Percentiles rank a stretch among this genome's conserved stretches.
Conservation (phyloP, 2,797 vertebrate genomes). For the Spinus olivaceus region DNA sequence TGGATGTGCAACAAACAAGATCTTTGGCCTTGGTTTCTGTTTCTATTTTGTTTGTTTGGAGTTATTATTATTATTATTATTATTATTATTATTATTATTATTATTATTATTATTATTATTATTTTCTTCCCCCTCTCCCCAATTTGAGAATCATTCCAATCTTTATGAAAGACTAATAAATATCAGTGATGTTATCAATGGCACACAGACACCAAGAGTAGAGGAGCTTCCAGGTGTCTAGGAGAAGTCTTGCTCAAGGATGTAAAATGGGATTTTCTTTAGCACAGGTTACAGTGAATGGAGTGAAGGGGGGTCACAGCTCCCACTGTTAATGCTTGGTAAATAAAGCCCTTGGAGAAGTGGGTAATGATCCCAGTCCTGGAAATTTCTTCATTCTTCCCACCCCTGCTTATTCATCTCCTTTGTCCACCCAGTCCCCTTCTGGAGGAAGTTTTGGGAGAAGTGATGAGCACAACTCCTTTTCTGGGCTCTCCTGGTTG, state of each 20-base stretch:
- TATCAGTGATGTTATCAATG: background rate
- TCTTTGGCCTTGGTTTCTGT: background rate
- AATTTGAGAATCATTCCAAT: background rate
- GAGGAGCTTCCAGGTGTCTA: background rate
- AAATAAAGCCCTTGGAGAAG: background rate
- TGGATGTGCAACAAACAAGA: background rate
- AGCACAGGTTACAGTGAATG: accelerated
- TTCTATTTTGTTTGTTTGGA: accelerated
- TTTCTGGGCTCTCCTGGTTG: accelerated
- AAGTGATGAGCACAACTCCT: background rate
- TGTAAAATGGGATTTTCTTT: background rate
- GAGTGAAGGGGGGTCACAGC: background rate
- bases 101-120: too few relatives aligned
- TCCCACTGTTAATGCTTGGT: background rate
- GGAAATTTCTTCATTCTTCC: background rate
- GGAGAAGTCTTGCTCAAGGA: background rate
- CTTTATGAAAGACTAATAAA: background rate
- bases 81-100: background rate
- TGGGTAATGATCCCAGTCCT: background rate
- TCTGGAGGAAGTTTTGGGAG: background rate
- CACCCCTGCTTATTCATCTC: background rate
- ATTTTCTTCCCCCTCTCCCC: accelerated
- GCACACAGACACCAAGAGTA: background rate
- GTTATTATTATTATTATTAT: too few relatives aligned
- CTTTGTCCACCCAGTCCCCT: background rate